Evolutionary conservation across 2,888 invertebrate genomes (phyloP), one percentile per base, ranked within the genome.

Genomic region (Dichetophora obliterata): DNA sequence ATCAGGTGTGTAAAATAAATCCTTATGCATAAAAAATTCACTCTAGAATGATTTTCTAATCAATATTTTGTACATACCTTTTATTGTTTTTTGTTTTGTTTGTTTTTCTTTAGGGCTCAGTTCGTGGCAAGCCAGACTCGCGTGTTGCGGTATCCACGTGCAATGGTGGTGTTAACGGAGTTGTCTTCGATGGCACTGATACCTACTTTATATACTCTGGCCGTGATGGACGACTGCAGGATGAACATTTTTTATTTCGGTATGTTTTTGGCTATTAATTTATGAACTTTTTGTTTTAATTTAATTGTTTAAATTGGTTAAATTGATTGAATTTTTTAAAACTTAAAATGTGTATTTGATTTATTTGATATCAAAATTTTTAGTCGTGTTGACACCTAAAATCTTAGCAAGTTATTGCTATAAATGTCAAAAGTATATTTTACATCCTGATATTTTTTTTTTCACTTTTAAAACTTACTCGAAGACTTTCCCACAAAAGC

Each of bases 121-220:
- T 97, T 75, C 91, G 94, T 79, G 93, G 92, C 77, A 91, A 91
- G 81, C 90, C 92, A 1, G 90, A 91, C 76, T 96, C 97, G 4
- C 94, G 94, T 93, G 96, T 93, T 74, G 96, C 96, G 0, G 86
- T 97, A 70, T 96, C 97, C 70, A 96, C 96, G 5, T 97, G 97
- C 86, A 84, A 84, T 80, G 90, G 91, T 72, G 94, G 94, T 66
- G 89, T 93, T 57, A 92, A 93, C 71, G 97, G 97, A 8, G 91
- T 95, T 78, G 91, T 97, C 79, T 95, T 92, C 87, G 96, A 96
- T 86, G 96, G 96, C 43, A 87, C 91, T 78, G 92, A 92, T 78
- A 92, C 94, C 88, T 94, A 93, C 88, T 95, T 96, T 87, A 92
- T 97, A 74, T 88, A 90, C 82, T 85, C 86, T 11, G 85, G 84